Evolutionary conservation across 2,797 vertebrate species (phyloP), one percentile per base, ranked within the genome.

Genomic region (Fringilla coelebs): DNA sequence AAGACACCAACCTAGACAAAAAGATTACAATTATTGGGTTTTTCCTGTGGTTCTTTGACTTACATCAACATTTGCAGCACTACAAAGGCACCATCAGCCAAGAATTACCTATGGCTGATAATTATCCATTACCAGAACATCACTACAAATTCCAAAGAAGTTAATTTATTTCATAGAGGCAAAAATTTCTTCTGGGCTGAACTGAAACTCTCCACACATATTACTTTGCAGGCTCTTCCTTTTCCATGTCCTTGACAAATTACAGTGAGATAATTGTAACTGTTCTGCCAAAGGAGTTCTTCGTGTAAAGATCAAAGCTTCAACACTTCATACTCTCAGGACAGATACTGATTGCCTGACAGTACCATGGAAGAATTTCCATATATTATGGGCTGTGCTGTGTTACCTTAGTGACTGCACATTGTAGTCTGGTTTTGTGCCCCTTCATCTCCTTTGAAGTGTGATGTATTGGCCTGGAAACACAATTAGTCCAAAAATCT

Each of bases 1-100:
- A 98, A 93, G 92, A 96, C 66, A 58, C 97, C 97, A 52, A 96
- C 65, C 98, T 98, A 90, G 72, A 66, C 17, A 96, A 72, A 96
- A 97, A 92, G 8, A 63, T 71, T 29, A 54, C 18, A 84, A 62
- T 91, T 83, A 92, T 6, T 70, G 58, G 3, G 0, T 2, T 87
- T 89, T 75, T 48, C 6, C 24, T 25, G 25, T 66, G 38, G 5
- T 67, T 89, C 51, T 79, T 66, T 10, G n/a, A 65, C 25, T 68
- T 78, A 26, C 6, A 51, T 67, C 62, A 67, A 72, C 31, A 63
- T 25, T 51, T 81, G 38, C 36, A 76, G 72, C 38, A 25, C n/a
- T 73, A 57, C 43, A 80, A 84, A 91, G 60, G 26, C 43, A 52
- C 70, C 51, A 28, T 66, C 70, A 92, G 40, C 61, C n/a, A 38